Percentiles rank a stretch among this genome's conserved stretches.
Evolutionary conservation across 2,888 invertebrate genomes (phyloP).

Genomic region (Heliconius hortense): DNA sequence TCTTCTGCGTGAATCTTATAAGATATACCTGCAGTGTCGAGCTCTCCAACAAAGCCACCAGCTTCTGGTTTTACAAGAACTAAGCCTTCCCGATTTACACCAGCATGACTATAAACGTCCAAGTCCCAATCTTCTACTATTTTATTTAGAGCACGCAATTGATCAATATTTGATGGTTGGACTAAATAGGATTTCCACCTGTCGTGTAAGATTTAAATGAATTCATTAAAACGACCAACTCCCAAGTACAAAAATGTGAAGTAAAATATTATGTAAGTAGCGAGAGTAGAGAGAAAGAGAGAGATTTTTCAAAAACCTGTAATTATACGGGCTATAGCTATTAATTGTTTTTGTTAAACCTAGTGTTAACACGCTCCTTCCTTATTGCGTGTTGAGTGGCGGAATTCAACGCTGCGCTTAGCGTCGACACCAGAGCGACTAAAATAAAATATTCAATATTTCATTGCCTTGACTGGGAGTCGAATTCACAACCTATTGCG

Average conservation of each 20-base stretch:
- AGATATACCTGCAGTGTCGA: not conserved
- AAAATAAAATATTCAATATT: too few relatives aligned
- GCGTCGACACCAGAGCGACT: too few relatives aligned
- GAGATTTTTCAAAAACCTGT: not conserved
- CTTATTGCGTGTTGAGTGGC: too few relatives aligned
- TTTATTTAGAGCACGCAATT: not conserved
- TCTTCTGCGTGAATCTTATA: slow-evolving; percentile 10
- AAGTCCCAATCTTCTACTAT: not conserved
- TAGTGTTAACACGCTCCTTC: too few relatives aligned
- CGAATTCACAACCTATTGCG: too few relatives aligned
- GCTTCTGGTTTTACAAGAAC: not conserved
- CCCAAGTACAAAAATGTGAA: not conserved
- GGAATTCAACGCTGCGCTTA: too few relatives aligned
- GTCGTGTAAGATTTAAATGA: too few relatives aligned
- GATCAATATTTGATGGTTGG: not conserved
- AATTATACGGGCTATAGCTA: too few relatives aligned
- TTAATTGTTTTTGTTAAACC: too few relatives aligned
- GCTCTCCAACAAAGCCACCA: not conserved
- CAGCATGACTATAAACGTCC: slow-evolving; percentile 2
- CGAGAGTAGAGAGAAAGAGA: not conserved
- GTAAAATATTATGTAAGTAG: not conserved
- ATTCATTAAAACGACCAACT: too few relatives aligned
- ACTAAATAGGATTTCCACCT: slow-evolving; percentile 11
- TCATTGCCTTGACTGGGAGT: too few relatives aligned
- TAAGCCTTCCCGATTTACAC: slow-evolving; percentile 6